Conservation (phyloP, 2,888 invertebrate genomes). For the Salpingus planirostris region DNA sequence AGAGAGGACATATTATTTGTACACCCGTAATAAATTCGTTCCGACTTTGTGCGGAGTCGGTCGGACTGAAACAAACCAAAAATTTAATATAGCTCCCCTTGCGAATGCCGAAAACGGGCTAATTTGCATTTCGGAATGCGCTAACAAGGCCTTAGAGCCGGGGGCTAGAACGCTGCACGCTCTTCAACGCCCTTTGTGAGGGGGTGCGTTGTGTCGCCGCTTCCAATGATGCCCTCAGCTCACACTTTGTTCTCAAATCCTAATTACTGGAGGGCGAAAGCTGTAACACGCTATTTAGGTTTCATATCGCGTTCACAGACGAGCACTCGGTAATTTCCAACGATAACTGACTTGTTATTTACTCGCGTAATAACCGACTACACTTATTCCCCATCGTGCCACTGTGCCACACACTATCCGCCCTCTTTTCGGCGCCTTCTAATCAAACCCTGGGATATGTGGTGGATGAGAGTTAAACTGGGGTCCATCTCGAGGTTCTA, state of each 20-base stretch:
- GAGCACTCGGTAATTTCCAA: conserved; percentile 19
- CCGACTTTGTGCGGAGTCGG: conserved; percentile 3
- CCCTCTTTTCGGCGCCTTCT: too few relatives aligned
- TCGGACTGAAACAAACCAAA: conserved; percentile 15
- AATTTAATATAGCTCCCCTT: conserved; percentile 29
- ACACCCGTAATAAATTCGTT: too few relatives aligned
- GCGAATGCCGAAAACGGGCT: conserved; percentile 20
- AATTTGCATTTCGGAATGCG: conserved; percentile 31
- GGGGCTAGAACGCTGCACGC: conserved; percentile 14
- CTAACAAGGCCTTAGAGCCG: conserved; percentile 27
- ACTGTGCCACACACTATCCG: too few relatives aligned
- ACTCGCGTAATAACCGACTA: conserved; percentile 12
- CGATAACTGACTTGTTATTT: conserved; percentile 14
- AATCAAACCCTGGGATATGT: too few relatives aligned
- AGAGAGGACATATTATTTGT: too few relatives aligned
- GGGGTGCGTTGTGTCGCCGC: conserved; percentile 9
- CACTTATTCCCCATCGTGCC: too few relatives aligned
- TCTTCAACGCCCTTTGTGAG: conserved; percentile 9
- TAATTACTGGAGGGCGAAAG: conserved; percentile 30
- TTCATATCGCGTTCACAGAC: conserved; percentile 27
- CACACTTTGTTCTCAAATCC: conserved; percentile 34
- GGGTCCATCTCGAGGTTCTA: too few relatives aligned
- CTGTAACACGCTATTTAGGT: conserved; percentile 26
- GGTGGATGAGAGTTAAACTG: too few relatives aligned
- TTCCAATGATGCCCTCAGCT: conserved; percentile 18